Conservation (phyloP, 2,888 invertebrate genomes). For the Drosophila rellima region DNA sequence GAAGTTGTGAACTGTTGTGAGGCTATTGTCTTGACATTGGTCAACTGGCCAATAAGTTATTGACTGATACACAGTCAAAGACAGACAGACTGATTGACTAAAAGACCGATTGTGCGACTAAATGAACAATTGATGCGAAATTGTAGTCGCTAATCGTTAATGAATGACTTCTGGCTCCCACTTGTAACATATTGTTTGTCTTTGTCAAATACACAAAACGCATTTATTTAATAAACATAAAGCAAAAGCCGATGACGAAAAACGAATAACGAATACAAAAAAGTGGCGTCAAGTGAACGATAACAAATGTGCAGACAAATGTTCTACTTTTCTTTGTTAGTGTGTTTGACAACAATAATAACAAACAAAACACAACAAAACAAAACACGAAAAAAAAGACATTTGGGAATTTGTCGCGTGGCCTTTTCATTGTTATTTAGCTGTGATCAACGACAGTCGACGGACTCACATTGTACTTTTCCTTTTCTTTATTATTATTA, state of each 20-base stretch:
- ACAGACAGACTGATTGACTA: constrained; percentile 2
- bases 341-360: constrained; percentile 37
- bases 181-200: constrained; percentile 21
- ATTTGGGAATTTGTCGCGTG: constrained; percentile 45
- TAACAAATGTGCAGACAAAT: constrained; percentile 41
- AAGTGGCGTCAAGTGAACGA: constrained; percentile 12
- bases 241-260: constrained; percentile 24
- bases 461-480: constrained; percentile 13
- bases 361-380: constrained; percentile 16
- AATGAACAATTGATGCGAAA: constrained; percentile 21
- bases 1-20: background rate
- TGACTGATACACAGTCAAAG: constrained; percentile 9
- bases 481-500: background rate
- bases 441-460: constrained; percentile 36
- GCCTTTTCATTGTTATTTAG: constrained; percentile 45
- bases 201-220: constrained; percentile 40
- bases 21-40: constrained; percentile 13
- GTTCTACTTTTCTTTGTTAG: constrained; percentile 23
- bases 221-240: constrained; percentile 50
- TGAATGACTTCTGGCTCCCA: constrained; percentile 9
- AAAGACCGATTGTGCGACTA: constrained; percentile 4
- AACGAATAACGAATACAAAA: background rate
- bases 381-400: constrained; percentile 16
- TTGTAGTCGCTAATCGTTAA: constrained; percentile 36
- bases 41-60: constrained; percentile 19